Base-by-base conservation (phyloP, 2,888 invertebrate species). In the Heteropelma amictum region DNA sequence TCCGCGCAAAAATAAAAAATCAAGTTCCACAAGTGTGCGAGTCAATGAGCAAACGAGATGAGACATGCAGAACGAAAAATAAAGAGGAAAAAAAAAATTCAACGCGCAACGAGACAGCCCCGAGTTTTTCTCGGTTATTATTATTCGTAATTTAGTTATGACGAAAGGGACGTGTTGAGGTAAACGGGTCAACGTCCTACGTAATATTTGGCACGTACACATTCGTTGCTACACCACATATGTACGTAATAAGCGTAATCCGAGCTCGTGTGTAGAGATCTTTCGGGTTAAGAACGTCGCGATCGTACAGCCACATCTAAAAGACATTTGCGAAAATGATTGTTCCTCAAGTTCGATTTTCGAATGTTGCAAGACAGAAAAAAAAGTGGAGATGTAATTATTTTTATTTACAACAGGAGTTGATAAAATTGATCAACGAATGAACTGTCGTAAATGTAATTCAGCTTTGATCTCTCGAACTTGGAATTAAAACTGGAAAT, bases 121-220 rank as follows among this genome's bases (percentile, higher is more conserved):
- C 35, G 23, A 47, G 54, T 30, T 60, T 42, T 17, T 42, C 28
- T 33, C 49, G 14, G 51, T 64, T 47, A 69, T 69, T n/a, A n/a
- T n/a, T 74, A 61, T 54, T 49, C 53, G 54, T 70, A 70, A 70
- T 74, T 74, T 54, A 54, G 58, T 47, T 38, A 54, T 70, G 64
- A 61, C 65, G 69, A 70, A 70, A 74, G 58, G 69, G 45, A 56
- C 33, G 23, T 54, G 54, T n/a, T 33, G 74, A 53, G 65, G 65
- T 49, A 61, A 74, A 70, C 45, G 47, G 74, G 74, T 74, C 74
- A 74, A 65, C 70, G 70, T 65, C 49, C 70, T 65, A 47, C 65
- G 70, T 70, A 74, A 70, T 70, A 70, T 74, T 74, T 61, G 74
- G 70, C 74, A 60, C 70, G 58, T 65, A n/a, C n/a, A n/a, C 21